Percentiles rank a stretch among this genome's conserved stretches.
phyloP scores from a whole-genome alignment of 2,113 vertebrate genomes.

The Origma solitaria region DNA sequence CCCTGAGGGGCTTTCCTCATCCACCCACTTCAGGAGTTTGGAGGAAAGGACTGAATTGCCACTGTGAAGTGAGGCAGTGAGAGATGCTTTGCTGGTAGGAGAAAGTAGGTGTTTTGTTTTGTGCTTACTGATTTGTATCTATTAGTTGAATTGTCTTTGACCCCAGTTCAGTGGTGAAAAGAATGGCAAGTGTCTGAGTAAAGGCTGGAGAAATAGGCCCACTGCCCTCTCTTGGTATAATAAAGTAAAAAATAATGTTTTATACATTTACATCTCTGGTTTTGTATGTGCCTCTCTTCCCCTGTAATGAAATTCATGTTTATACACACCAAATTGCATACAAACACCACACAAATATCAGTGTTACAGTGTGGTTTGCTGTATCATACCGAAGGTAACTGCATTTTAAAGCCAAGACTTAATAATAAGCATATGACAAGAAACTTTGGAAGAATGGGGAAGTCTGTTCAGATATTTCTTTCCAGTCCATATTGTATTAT shows the following conservation, averaged over 20 bases:
- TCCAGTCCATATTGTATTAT: neutral
- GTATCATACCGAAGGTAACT: neutral
- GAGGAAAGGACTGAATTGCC: neutral
- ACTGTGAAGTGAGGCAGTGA: neutral
- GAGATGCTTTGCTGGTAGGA: neutral
- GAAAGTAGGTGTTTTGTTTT: neutral
- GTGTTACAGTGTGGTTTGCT: neutral
- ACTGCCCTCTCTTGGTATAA: neutral
- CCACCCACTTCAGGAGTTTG: neutral
- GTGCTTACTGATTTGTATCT: neutral
- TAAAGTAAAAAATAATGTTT: neutral
- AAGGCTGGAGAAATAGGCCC: neutral
- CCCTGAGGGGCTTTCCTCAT: neutral
- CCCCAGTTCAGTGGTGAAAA: neutral
- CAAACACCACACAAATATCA: neutral
- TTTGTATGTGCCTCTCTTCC: neutral
- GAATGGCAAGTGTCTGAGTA: neutral
- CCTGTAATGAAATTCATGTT: neutral
- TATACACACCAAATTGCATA: neutral
- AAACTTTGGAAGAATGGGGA: neutral
- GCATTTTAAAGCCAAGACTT: neutral
- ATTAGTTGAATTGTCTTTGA: neutral
- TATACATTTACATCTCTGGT: neutral
- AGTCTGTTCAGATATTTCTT: neutral
- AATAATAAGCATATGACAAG: neutral